Evolutionary conservation across 2,888 invertebrate species (phyloP).

Genomic region (Autographa pulchrina): DNA sequence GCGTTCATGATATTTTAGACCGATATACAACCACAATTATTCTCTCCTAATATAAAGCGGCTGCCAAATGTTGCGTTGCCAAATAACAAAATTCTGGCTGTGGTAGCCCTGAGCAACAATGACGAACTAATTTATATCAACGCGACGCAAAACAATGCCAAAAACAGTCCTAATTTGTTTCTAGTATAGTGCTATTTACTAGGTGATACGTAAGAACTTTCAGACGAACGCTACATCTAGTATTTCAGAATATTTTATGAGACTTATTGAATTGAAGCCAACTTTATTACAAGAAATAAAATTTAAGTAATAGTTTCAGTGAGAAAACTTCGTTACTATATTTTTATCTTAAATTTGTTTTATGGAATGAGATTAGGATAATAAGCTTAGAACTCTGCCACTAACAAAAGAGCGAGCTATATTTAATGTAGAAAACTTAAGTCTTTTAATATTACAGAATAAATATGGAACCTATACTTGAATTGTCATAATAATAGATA

Average conservation of each 20-base stretch:
- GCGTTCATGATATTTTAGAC: conserved; percentile 18
- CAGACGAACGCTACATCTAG: conserved; percentile 20
- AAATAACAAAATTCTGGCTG: conserved; percentile 47
- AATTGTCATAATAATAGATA: background rate
- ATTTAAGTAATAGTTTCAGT: conserved; percentile 1
- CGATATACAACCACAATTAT: conserved; percentile 27
- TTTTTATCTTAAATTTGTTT: background rate
- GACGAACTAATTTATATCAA: conserved; percentile 63
- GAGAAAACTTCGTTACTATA: background rate
- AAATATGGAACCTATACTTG: background rate
- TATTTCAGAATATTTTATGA: background rate
- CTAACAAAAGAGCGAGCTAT: background rate
- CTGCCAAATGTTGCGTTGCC: conserved; percentile 49
- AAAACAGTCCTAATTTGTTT: conserved; percentile 62
- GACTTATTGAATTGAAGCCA: background rate
- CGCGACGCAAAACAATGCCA: conserved; percentile 62
- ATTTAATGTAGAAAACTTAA: background rate
- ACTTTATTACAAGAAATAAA: background rate
- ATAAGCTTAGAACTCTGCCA: background rate
- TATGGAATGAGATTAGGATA: background rate
- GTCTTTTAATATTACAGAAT: background rate
- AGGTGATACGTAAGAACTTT: conserved; percentile 9
- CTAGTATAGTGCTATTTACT: conserved; percentile 40
- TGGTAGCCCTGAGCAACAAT: conserved; percentile 53
- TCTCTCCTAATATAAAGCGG: conserved; percentile 38